Conservation (phyloP, 2,113 vertebrate genomes). For the Mustelus asterias region DNA sequence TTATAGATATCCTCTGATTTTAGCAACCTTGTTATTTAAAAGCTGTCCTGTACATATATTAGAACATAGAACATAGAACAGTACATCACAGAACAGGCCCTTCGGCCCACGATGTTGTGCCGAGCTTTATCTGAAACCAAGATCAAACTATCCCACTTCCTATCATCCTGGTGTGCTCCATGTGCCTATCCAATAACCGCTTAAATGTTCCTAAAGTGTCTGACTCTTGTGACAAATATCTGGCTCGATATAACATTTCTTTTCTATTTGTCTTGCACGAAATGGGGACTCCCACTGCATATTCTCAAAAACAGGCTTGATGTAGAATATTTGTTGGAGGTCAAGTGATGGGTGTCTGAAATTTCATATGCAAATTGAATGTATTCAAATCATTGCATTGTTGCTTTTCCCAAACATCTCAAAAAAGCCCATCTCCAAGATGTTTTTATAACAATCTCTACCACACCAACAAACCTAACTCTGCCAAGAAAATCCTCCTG, state of each 20-base stretch:
- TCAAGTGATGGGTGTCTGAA: not conserved
- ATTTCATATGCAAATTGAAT: not conserved
- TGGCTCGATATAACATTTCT: not conserved
- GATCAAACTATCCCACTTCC: too few species aligned
- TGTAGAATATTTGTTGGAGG: too few species aligned
- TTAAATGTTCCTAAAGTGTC: too few species aligned
- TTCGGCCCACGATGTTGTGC: too few species aligned
- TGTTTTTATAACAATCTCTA: not conserved
- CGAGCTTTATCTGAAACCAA: too few species aligned
- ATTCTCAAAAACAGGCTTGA: not conserved
- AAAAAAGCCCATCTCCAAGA: not conserved
- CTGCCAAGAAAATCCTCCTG: not conserved
- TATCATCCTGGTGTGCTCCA: too few species aligned
- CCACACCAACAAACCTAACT: not conserved
- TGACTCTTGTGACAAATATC: not conserved
- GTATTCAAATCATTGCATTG: constrained; percentile 4
- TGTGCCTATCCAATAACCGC: too few species aligned
- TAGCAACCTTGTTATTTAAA: not conserved
- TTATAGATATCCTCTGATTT: not conserved
- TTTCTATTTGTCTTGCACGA: not conserved
- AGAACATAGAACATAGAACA: too few species aligned
- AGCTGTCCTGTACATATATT: not conserved
- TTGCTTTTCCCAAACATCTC: not conserved
- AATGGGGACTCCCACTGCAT: not conserved
- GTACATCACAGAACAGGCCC: too few species aligned